A percentile compares a stretch with the other conserved stretches of the same genome.
phyloP scores from a whole-genome alignment of 1,140 invertebrate species.

The Drosophila parabipectinata region DNA sequence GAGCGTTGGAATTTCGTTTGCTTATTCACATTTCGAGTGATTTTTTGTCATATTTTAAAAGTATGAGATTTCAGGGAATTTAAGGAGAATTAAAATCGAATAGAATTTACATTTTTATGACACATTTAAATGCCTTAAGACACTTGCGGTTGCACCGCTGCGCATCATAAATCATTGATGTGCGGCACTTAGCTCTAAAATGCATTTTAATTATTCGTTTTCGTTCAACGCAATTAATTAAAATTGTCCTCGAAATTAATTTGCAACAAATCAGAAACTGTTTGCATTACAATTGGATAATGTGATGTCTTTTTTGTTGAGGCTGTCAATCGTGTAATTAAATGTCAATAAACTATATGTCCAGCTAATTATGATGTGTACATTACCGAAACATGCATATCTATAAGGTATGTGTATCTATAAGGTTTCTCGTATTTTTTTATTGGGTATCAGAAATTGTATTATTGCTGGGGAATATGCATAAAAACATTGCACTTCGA shows the following conservation, averaged over 20 bases:
- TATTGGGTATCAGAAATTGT: slow-evolving; percentile 1
- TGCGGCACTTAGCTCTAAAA: slow-evolving; percentile 17
- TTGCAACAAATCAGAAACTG: slow-evolving; percentile 36
- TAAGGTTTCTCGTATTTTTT: too few relatives aligned
- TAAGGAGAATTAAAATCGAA: slow-evolving; percentile 12
- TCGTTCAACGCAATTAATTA: slow-evolving; percentile 11
- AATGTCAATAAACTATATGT: slow-evolving; percentile 60
- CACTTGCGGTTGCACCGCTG: slow-evolving; percentile 5
- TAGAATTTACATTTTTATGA: slow-evolving; percentile 41
- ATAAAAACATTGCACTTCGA: slow-evolving; percentile 58
- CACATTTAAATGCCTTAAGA: slow-evolving; percentile 21
- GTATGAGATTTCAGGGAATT: not conserved
- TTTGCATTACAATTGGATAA: slow-evolving; percentile 33
- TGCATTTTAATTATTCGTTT: slow-evolving; percentile 10
- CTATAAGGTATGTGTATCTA: too few relatives aligned
- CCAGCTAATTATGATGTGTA: too few relatives aligned
- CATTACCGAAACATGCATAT: too few relatives aligned
- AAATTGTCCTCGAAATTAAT: slow-evolving; percentile 23
- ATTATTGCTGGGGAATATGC: slow-evolving; percentile 59
- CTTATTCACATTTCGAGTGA: slow-evolving; percentile 17
- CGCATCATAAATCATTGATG: slow-evolving; percentile 29
- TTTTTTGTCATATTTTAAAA: slow-evolving; percentile 34
- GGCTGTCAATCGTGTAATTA: slow-evolving; percentile 32
- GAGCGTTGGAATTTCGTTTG: slow-evolving; percentile 50
- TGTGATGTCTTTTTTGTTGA: slow-evolving; percentile 27